Evolutionary conservation across 2,888 invertebrate species (phyloP).

Genomic region (Dasypogon diadema): DNA sequence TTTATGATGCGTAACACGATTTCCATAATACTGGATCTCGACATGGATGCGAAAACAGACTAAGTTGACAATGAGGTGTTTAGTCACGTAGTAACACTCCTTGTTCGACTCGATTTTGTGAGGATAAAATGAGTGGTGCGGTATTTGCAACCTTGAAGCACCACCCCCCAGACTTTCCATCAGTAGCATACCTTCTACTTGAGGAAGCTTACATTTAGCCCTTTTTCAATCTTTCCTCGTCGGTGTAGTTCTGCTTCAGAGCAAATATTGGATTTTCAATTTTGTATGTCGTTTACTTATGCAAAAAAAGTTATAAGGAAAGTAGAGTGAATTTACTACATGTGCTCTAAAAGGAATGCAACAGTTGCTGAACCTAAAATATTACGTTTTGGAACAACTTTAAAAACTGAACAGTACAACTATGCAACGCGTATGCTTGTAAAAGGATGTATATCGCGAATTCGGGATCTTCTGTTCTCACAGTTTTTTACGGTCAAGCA

Average conservation of each 20-base stretch:
- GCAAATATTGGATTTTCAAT: neutral
- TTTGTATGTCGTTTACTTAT: neutral
- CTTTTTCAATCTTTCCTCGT: neutral
- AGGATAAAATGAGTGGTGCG: neutral
- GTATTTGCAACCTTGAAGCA: neutral
- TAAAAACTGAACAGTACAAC: no score
- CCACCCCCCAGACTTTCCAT: neutral
- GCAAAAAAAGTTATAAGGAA: no score
- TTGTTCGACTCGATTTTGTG: neutral
- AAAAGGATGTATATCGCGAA: no score
- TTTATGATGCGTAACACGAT: neutral
- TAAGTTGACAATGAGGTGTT: constrained; percentile 3
- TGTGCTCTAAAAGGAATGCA: neutral
- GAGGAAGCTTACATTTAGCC: neutral
- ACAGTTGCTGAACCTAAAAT: constrained; percentile 7
- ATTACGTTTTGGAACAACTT: no score
- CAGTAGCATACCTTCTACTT: no score
- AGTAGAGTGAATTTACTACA: neutral
- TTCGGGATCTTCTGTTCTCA: neutral
- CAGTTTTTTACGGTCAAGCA: constrained; percentile 6
- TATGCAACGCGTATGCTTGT: no score
- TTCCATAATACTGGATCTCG: neutral
- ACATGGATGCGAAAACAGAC: neutral
- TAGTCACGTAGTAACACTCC: neutral
- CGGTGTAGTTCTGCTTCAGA: neutral